Conservation (phyloP, 2,888 invertebrate species). For the Nematopogon swammerdamellus region DNA sequence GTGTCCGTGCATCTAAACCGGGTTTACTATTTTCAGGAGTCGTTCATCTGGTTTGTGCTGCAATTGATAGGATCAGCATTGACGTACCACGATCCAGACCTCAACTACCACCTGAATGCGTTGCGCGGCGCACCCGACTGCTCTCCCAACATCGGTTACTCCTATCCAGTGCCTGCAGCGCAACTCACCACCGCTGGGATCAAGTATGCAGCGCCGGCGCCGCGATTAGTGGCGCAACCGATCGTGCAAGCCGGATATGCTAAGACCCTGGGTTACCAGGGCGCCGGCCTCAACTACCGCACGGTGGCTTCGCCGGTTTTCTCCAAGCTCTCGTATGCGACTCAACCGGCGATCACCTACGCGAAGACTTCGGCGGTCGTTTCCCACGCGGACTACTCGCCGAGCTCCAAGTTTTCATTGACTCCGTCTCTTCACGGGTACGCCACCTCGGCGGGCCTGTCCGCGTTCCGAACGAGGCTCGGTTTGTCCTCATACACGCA, state of each 20-base stretch:
- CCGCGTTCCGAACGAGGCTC: constrained; percentile 24
- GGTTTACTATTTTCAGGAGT: neutral
- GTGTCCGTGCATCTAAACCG: too few species aligned
- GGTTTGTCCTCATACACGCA: constrained; percentile 19
- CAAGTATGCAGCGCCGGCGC: constrained; percentile 18
- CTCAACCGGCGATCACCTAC: constrained; percentile 21
- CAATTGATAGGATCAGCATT: constrained; percentile 12
- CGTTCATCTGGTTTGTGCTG: neutral
- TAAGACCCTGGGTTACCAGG: constrained; percentile 12
- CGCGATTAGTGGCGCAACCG: constrained; percentile 13
- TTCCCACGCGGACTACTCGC: constrained; percentile 22
- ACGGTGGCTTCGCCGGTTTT: constrained; percentile 6
- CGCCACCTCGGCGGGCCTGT: constrained; percentile 50
- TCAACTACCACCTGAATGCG: constrained; percentile 43
- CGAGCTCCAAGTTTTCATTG: constrained; percentile 26
- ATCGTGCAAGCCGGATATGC: constrained; percentile 16
- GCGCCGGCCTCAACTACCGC: constrained; percentile 4
- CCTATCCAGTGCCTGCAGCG: constrained; percentile 51
- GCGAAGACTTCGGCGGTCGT: neutral
- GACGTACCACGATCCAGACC: constrained; percentile 46
- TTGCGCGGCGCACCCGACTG: constrained; percentile 32
- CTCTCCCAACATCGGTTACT: constrained; percentile 38
- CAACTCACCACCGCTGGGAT: constrained; percentile 42
- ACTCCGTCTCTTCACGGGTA: constrained; percentile 49
- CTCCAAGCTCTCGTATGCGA: constrained; percentile 17